Percentiles rank a stretch among this genome's conserved stretches.
phyloP scores from a whole-genome alignment of 2,888 invertebrate species.

The Lissocephala sabroskyi region DNA sequence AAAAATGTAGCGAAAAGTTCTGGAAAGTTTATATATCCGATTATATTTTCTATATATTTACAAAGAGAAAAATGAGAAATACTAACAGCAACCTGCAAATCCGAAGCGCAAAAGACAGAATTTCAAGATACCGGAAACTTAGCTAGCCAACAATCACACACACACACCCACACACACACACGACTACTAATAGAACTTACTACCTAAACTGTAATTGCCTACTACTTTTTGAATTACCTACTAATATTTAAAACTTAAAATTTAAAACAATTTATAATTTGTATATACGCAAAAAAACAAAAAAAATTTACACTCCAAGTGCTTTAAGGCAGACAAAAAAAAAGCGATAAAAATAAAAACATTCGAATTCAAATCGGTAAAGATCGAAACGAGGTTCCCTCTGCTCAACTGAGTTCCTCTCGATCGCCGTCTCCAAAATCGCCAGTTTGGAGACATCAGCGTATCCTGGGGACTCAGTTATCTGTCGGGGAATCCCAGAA shows the following conservation, averaged over 20 bases:
- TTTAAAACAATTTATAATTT: conserved; percentile 54
- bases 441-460: conserved; percentile 66
- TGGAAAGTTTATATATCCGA: too few species aligned
- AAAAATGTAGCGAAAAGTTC: too few species aligned
- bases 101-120: too few species aligned
- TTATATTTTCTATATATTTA: too few species aligned
- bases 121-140: too few species aligned
- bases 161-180: too few species aligned
- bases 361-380: conserved; percentile 58
- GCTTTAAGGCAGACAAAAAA: conserved; percentile 52
- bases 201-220: too few species aligned
- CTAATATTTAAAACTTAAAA: conserved; percentile 51
- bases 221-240: too few species aligned
- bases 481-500: background rate
- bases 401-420: background rate
- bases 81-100: conserved; percentile 36
- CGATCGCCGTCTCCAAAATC: conserved; percentile 60
- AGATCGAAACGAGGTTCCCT: background rate
- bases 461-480: background rate
- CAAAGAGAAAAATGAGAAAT: conserved; percentile 17
- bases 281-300: conserved; percentile 44
- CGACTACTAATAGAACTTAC: too few species aligned
- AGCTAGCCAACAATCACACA: too few species aligned
- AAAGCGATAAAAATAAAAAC: conserved; percentile 34
- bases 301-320: conserved; percentile 61